phyloP scores from a whole-genome alignment of 2,113 vertebrate species.

The Lophius piscatorius region DNA sequence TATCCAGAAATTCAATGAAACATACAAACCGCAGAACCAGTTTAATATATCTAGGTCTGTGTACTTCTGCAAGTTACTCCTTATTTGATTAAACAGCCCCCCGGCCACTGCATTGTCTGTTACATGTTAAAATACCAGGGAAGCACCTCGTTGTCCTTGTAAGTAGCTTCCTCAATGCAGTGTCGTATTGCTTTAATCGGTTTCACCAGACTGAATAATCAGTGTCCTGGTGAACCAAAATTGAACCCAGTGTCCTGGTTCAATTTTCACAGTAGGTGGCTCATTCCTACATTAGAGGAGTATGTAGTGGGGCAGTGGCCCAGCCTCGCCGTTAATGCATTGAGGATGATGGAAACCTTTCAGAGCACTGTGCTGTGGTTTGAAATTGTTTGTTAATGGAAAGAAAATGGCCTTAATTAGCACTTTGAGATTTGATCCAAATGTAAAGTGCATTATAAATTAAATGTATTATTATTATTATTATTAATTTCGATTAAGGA shows the following conservation, averaged over 20 bases:
- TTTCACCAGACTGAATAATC: no score
- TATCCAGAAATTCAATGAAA: no score
- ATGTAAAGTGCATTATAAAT: no score
- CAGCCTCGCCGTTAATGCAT: conserved; percentile 50
- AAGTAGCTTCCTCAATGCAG: conserved; percentile 6
- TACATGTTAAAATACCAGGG: no score
- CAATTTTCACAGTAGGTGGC: not conserved
- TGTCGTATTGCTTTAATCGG: conserved; percentile 11
- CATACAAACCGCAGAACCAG: no score
- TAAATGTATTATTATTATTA: no score
- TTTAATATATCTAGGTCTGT: no score
- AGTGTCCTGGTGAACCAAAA: no score
- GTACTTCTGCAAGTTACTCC: no score
- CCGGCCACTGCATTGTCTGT: no score
- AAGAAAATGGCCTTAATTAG: not conserved
- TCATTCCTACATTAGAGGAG: conserved; percentile 11
- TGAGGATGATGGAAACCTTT: conserved; percentile 28
- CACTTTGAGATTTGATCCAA: no score
- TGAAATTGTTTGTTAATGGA: conserved; percentile 1
- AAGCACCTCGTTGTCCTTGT: conserved; percentile 1
- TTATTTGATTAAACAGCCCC: no score
- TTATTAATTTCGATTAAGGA: not conserved
- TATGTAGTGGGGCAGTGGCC: conserved; percentile 27
- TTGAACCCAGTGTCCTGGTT: conserved; percentile 7
- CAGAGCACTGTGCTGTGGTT: conserved; percentile 1